A percentile compares a stretch with the other conserved stretches of the same genome.
Conservation (phyloP, 2,888 invertebrate genomes). For the Sarcophaga carnaria region DNA sequence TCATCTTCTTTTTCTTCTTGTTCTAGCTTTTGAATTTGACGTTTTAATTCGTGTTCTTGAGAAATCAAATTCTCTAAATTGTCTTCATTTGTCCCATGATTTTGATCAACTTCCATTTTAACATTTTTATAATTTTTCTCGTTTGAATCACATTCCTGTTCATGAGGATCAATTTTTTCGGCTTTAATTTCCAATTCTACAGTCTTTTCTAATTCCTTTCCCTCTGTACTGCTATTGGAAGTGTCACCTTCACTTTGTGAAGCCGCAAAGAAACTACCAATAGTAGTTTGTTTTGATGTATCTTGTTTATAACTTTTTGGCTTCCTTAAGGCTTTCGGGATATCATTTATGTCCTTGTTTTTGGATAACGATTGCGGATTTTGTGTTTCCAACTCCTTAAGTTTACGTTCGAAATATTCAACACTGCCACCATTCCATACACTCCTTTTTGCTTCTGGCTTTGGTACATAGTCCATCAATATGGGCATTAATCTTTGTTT, state of each 20-base stretch:
- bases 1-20: conserved; percentile 59
- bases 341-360: conserved; percentile 69
- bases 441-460: conserved; percentile 80
- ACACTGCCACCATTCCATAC: conserved; percentile 82
- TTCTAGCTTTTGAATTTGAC: conserved; percentile 60
- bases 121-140: conserved; percentile 30
- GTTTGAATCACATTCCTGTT: conserved; percentile 19
- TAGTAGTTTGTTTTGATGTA: conserved; percentile 76
- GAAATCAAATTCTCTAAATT: conserved; percentile 62
- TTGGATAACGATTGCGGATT: conserved; percentile 69
- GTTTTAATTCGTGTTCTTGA: conserved; percentile 62
- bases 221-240: conserved; percentile 39
- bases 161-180: conserved; percentile 46
- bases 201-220: conserved; percentile 43
- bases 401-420: conserved; percentile 82
- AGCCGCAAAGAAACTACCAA: conserved; percentile 74
- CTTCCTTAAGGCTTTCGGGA: conserved; percentile 75
- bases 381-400: conserved; percentile 76
- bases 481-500: conserved; percentile 83
- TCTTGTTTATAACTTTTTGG: conserved; percentile 77
- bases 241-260: conserved; percentile 43
- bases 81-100: conserved; percentile 44
- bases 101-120: conserved; percentile 49
- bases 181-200: conserved; percentile 49
- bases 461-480: conserved; percentile 84